These are phyloP conservation scores for Mythimna impura DNA, from an alignment of 2,888 invertebrate genomes.

Conservation along the genomic window DNA sequence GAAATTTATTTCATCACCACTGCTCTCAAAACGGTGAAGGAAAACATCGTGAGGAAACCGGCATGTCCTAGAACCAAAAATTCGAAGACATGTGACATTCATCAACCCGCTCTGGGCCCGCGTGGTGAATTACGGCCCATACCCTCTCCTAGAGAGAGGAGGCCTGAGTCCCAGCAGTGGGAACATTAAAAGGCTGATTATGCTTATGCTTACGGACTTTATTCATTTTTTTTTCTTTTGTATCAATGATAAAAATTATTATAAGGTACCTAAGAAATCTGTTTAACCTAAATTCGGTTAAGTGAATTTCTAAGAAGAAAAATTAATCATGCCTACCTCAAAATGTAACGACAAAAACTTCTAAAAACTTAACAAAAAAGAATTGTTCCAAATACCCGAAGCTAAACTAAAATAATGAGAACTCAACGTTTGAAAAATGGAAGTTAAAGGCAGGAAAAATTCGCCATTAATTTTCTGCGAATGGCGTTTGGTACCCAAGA, in stretches of 20 bases:
- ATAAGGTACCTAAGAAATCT: not conserved
- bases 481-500: conserved; percentile 77
- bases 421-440: conserved; percentile 74
- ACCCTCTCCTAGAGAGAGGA: no score
- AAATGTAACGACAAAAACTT: conserved; percentile 16
- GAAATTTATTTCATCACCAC: no score
- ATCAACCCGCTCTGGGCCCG: no score
- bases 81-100: no score
- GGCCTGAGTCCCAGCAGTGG: no score
- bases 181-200: no score
- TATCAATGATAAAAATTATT: not conserved
- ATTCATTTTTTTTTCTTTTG: not conserved
- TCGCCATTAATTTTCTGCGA: conserved; percentile 84
- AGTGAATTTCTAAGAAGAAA: conserved; percentile 8
- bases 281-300: not conserved
- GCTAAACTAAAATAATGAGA: conserved; percentile 63
- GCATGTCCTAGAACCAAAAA: no score
- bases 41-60: no score
- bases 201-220: not conserved
- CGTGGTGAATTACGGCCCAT: no score
- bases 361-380: conserved; percentile 35
- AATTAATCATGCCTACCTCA: not conserved
- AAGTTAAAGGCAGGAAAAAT: conserved; percentile 67
- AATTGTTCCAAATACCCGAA: conserved; percentile 52
- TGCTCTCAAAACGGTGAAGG: no score